Evolutionary conservation across 2,113 vertebrate species (phyloP).

Genomic region (Oxygymnocypris stewartii): DNA sequence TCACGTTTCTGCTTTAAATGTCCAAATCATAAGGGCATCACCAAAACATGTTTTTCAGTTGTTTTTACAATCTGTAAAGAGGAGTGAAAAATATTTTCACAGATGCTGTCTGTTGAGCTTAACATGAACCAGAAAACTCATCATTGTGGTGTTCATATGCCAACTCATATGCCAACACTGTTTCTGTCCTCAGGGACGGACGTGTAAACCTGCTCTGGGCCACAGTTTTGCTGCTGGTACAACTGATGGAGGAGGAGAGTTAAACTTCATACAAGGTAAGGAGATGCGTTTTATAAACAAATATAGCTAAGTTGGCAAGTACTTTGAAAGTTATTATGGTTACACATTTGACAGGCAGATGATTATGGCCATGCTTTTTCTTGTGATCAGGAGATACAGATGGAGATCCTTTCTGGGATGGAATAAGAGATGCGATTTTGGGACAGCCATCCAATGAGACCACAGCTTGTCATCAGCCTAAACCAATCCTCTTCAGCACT

Average conservation of each 20-base stretch:
- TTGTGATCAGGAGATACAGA: slow-evolving; percentile 76
- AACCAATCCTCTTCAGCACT: slow-evolving; percentile 89
- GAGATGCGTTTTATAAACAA: neutral
- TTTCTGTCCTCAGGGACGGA: slow-evolving; percentile 75
- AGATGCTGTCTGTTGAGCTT: neutral
- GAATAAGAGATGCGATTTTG: slow-evolving; percentile 79
- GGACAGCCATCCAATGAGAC: slow-evolving; percentile 85
- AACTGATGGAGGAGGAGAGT: slow-evolving; percentile 84
- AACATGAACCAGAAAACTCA: neutral
- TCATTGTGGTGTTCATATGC: neutral
- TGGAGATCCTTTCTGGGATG: slow-evolving; percentile 87
- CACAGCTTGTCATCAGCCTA: slow-evolving; percentile 85
- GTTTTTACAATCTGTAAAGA: neutral
- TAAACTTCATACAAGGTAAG: slow-evolving; percentile 94
- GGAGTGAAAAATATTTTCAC: neutral
- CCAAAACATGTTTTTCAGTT: neutral
- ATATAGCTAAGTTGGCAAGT: neutral
- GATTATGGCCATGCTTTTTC: neutral
- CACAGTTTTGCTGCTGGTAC: slow-evolving; percentile 96
- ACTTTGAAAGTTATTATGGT: neutral
- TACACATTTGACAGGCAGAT: neutral
- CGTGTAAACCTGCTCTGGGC: slow-evolving; percentile 92
- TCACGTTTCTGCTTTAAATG: neutral
- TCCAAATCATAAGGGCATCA: neutral
- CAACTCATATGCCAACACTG: too few relatives aligned